Conservation (phyloP, 2,888 invertebrate genomes). For the Micoletzkya japonica region DNA sequence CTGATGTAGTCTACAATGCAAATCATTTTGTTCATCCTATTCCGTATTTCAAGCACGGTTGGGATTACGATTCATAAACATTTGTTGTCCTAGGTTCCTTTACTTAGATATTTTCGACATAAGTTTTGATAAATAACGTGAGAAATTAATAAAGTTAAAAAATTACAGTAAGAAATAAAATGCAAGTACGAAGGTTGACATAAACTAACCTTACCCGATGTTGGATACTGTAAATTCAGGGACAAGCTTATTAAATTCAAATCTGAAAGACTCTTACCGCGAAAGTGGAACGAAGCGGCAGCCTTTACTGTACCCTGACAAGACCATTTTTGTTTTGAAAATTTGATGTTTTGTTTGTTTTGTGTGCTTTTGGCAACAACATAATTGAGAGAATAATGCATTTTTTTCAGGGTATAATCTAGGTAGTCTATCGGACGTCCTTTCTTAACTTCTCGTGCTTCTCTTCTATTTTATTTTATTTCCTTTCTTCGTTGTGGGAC, state of each 20-base stretch:
- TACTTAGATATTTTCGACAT: no score
- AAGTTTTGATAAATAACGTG: background rate
- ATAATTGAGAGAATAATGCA: conserved; percentile 9
- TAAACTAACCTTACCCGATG: background rate
- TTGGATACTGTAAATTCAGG: background rate
- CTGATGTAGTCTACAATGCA: conserved; percentile 52
- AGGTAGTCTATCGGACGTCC: conserved; percentile 29
- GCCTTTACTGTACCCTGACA: background rate
- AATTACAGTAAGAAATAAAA: background rate
- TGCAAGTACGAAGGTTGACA: background rate
- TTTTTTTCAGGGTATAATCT: conserved; percentile 22
- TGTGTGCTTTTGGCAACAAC: no score
- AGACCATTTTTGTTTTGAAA: conserved; percentile 15
- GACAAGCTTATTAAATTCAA: background rate
- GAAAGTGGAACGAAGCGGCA: background rate
- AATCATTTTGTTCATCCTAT: conserved; percentile 44
- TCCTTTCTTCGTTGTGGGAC: conserved; percentile 9
- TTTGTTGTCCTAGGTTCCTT: conserved; percentile 10
- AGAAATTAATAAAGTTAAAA: background rate
- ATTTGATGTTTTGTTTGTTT: conserved; percentile 20
- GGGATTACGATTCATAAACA: conserved; percentile 39
- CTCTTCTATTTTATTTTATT: conserved; percentile 40
- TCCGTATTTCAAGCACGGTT: conserved; percentile 45
- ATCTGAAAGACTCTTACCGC: background rate
- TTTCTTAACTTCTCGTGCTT: conserved; percentile 37